Evolutionary conservation across 2,888 invertebrate species (phyloP).

Genomic region (Acleris sparsana): DNA sequence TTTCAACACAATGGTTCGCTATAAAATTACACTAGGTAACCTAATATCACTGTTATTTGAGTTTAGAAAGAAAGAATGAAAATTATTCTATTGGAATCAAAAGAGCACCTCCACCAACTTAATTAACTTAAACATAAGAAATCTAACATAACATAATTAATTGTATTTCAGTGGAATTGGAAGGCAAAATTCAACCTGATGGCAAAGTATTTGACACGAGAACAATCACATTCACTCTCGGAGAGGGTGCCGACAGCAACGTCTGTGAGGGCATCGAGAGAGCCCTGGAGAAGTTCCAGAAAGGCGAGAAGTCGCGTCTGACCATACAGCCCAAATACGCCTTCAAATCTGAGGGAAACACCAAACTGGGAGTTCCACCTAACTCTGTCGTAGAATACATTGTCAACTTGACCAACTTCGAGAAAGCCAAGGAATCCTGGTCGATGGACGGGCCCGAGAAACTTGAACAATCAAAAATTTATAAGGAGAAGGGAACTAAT

Average conservation of each 20-base stretch:
- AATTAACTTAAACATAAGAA: neutral
- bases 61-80: too few relatives aligned
- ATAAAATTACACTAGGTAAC: too few relatives aligned
- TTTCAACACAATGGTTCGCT: too few relatives aligned
- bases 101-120: neutral
- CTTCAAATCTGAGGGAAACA: conserved; percentile 87
- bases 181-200: conserved; percentile 80
- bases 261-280: conserved; percentile 92
- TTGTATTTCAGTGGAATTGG: conserved; percentile 86
- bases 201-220: conserved; percentile 91
- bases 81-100: too few relatives aligned
- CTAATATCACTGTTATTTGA: too few relatives aligned
- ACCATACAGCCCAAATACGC: conserved; percentile 91
- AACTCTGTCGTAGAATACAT: conserved; percentile 91
- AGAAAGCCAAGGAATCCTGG: conserved; percentile 92
- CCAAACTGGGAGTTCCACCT: conserved; percentile 89
- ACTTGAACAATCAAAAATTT: conserved; percentile 90
- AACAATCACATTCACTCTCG: conserved; percentile 91
- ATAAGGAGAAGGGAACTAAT: conserved; percentile 95
- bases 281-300: conserved; percentile 91
- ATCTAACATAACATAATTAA: neutral
- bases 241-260: conserved; percentile 91
- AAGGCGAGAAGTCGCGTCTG: conserved; percentile 90
- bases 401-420: conserved; percentile 92
- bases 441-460: conserved; percentile 91